Conservation (phyloP, 2,113 vertebrate species). For the Panthera uncia region DNA sequence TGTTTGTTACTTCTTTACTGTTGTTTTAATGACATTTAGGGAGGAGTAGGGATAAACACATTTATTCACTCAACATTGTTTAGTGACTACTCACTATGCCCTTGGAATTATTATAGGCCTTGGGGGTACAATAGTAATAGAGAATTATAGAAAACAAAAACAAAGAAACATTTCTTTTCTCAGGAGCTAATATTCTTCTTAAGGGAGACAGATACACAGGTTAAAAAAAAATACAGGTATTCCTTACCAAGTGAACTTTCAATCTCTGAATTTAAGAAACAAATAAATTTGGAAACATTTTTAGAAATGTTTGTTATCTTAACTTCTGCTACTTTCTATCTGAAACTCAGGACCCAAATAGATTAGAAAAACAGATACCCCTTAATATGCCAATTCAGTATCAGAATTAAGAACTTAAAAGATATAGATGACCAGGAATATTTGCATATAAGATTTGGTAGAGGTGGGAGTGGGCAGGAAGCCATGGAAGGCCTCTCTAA, state of each 20-base stretch:
- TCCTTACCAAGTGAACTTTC: not conserved
- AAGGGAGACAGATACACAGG: not conserved
- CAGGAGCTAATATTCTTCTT: not conserved
- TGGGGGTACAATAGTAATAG: not conserved
- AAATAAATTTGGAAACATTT: constrained; percentile 11
- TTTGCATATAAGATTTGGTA: not conserved
- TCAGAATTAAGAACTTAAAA: constrained; percentile 10
- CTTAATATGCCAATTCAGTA: not conserved
- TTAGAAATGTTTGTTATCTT: not conserved
- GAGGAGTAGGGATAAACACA: constrained; percentile 20
- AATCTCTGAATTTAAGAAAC: not conserved
- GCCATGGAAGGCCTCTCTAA: not conserved
- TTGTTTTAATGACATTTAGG: not conserved
- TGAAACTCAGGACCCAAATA: not conserved
- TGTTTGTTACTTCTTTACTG: not conserved
- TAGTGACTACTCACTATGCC: not conserved
- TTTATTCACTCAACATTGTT: not conserved
- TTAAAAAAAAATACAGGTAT: not conserved
- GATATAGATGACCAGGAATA: not conserved
- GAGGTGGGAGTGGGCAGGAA: not conserved
- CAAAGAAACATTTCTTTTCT: not conserved
- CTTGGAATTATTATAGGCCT: not conserved
- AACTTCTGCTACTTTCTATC: not conserved
- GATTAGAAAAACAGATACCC: not conserved
- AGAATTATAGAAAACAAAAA: not conserved